phyloP scores from a whole-genome alignment of 2,888 invertebrate genomes.

The Scaptomyza flava region DNA sequence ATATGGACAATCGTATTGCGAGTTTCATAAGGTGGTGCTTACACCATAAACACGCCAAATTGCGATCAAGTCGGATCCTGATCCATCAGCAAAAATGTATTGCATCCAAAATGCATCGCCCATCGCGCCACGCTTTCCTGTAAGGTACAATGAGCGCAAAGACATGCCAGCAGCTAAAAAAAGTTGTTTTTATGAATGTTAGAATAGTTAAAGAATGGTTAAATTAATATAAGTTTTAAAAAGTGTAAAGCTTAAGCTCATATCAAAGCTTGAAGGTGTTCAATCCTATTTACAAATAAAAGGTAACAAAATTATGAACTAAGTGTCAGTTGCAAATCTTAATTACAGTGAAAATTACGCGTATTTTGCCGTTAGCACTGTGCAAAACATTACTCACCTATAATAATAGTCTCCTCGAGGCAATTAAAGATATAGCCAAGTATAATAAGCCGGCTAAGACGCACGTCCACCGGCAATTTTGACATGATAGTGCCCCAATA shows the following conservation, averaged over 20 bases:
- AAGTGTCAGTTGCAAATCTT: too few species aligned
- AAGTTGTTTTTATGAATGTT: too few species aligned
- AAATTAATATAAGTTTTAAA: too few species aligned
- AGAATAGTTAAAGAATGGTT: too few species aligned
- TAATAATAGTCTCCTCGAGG: slow-evolving; percentile 93
- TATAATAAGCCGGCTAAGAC: slow-evolving; percentile 92
- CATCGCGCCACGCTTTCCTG: slow-evolving; percentile 85
- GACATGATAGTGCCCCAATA: slow-evolving; percentile 94
- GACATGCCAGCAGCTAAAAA: slow-evolving; percentile 91
- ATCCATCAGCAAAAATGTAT: slow-evolving; percentile 92
- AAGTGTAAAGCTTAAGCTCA: too few species aligned
- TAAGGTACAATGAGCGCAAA: slow-evolving; percentile 91
- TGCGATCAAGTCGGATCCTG: slow-evolving; percentile 92
- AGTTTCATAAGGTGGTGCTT: slow-evolving; percentile 10
- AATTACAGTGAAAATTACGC: too few species aligned
- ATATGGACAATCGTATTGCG: not conserved
- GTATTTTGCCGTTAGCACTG: too few species aligned
- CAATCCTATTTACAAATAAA: too few species aligned
- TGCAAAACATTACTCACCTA: slow-evolving; percentile 85
- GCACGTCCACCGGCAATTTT: slow-evolving; percentile 92
- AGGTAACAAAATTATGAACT: too few species aligned
- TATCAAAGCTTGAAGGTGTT: too few species aligned
- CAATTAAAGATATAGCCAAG: slow-evolving; percentile 94
- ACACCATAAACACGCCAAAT: slow-evolving; percentile 92
- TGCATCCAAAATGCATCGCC: slow-evolving; percentile 87